Conservation (phyloP, 2,888 invertebrate genomes). For the Podabrus alpinus region DNA sequence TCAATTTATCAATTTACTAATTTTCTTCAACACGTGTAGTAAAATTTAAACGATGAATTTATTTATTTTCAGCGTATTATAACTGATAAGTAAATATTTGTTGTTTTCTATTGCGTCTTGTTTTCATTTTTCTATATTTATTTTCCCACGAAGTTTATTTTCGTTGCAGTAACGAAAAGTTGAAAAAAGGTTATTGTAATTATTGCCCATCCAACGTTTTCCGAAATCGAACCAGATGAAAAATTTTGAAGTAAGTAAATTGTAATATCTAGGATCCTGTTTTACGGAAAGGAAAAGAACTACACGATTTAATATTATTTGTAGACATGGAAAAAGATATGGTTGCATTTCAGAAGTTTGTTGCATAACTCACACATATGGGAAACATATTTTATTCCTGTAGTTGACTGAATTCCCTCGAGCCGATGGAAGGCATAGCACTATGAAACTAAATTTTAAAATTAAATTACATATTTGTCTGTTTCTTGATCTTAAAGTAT, state of each 20-base stretch:
- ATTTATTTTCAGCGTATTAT: neutral
- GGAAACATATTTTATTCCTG: slow-evolving; percentile 22
- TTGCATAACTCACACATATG: slow-evolving; percentile 25
- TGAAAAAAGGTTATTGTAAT: neutral
- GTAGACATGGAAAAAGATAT: slow-evolving; percentile 11
- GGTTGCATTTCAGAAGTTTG: slow-evolving; percentile 21
- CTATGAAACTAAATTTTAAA: slow-evolving; percentile 2
- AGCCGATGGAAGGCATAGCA: neutral
- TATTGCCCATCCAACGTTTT: neutral
- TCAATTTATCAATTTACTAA: neutral
- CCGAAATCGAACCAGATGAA: neutral
- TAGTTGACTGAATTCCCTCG: neutral
- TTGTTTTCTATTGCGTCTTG: neutral
- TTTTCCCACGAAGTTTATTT: neutral
- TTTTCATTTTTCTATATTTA: neutral
- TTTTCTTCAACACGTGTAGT: neutral
- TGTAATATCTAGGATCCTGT: neutral
- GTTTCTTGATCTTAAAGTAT: neutral
- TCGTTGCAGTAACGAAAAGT: neutral
- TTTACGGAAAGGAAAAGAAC: neutral
- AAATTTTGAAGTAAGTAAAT: neutral
- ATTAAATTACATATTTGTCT: slow-evolving; percentile 3
- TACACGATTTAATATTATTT: neutral
- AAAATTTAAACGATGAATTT: neutral
- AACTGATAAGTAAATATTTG: neutral